Percentiles rank a stretch among this genome's conserved stretches.
These are phyloP conservation scores for Drosophila sucinea DNA, from an alignment of 1,140 invertebrate genomes.

Conservation along the genomic window DNA sequence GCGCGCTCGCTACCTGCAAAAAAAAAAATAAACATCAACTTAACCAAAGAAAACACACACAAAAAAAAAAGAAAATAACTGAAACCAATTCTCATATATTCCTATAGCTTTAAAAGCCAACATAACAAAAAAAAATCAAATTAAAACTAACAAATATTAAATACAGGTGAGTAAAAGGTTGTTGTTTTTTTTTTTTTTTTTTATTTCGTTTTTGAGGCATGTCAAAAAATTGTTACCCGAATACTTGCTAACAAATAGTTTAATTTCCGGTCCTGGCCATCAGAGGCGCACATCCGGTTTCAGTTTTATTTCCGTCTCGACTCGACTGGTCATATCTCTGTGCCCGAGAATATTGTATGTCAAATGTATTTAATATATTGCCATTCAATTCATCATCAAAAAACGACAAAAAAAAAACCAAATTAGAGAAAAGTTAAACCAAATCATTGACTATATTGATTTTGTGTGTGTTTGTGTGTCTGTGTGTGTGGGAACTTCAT, in stretches of 20 bases:
- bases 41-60: background rate
- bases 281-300: constrained; percentile 70
- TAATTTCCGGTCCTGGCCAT: constrained; percentile 71
- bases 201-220: constrained; percentile 2
- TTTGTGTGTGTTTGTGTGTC: constrained; percentile 17
- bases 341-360: constrained; percentile 38
- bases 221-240: constrained; percentile 7
- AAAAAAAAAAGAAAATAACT: background rate
- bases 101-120: background rate
- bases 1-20: constrained; percentile 12
- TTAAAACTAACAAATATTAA: background rate
- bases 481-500: background rate
- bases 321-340: constrained; percentile 14
- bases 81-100: constrained; percentile 1
- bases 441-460: constrained; percentile 39
- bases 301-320: constrained; percentile 70
- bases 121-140: background rate
- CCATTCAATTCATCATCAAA: constrained; percentile 14
- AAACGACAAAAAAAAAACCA: background rate
- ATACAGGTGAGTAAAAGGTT: constrained; percentile 14
- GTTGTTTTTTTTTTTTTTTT: background rate
- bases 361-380: constrained; percentile 49
- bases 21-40: constrained; percentile 1
- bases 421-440: constrained; percentile 9
- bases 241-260: constrained; percentile 72